Evolutionary conservation across 2,797 vertebrate genomes (phyloP), one percentile per base, ranked within the genome.

Genomic region (Neopelma chrysocephalum): DNA sequence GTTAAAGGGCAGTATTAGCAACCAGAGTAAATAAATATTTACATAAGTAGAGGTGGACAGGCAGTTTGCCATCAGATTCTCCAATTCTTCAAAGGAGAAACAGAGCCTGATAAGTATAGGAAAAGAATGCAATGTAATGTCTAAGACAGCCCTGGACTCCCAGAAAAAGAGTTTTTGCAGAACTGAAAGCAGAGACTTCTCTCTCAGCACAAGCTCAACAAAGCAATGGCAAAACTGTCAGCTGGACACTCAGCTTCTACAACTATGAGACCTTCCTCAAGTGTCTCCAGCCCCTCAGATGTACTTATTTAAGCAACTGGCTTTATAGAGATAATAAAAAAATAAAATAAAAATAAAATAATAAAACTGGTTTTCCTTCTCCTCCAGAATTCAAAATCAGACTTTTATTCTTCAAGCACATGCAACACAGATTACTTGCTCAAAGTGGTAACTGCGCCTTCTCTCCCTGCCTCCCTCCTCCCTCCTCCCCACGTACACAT

Each of bases 311-410:
- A 82, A 61, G 48, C n/a, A 83, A 64, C 1, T 25, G 12, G 20
- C 27, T 15, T 45, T 50, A 34, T 0, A 34, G 0, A 62, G 9
- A 3, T 17, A 53, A 15, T 25, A 20, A 43, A 31, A 62, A 15
- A 23, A 45, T 11, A 27, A 72, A 27, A 31, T 19, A 36, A 9
- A 16, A 12, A 14, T 11, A 40, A 40, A 38, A 21, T 21, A 62
- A 43, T 11, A 43, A 47, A 26, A 45, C 6, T 8, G 2, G 3
- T 56, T 81, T 68, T n/a, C 26, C 4, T 43, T 81, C 19, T 69
- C 25, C 4, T 21, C 10, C 21, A 54, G 29, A 87, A 61, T 38
- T 15, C 29, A 68, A 84, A 81, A 78, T 9, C 12, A 70, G 47
- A 42, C 6, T 10, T 79, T 58, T 62, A 34, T 29, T 40, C 38